Conservation (phyloP, 2,888 invertebrate species). For the Protonemura montana region DNA sequence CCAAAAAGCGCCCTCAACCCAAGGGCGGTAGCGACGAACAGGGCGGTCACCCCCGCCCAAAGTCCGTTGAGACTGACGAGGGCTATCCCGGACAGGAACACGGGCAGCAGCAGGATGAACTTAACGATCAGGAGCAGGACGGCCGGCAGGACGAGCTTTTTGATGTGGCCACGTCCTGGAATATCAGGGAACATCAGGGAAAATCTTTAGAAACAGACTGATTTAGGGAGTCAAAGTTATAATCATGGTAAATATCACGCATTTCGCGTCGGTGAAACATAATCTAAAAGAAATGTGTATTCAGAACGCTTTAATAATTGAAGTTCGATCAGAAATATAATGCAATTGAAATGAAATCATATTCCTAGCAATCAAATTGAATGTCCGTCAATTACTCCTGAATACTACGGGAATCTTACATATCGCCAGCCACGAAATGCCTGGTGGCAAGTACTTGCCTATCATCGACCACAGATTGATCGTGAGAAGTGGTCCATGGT, state of each 20-base stretch:
- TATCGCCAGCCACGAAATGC: not conserved
- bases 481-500: not conserved
- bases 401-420: no score
- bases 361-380: no score
- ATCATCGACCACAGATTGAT: not conserved
- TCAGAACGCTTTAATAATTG: no score
- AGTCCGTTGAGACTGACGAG: slow-evolving; percentile 72
- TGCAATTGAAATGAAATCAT: no score
- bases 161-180: slow-evolving; percentile 58
- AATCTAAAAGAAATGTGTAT: no score
- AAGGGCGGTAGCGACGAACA: slow-evolving; percentile 63
- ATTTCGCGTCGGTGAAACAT: no score
- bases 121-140: slow-evolving; percentile 70
- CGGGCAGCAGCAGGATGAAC: slow-evolving; percentile 67
- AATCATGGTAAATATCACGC: no score
- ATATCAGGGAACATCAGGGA: no score
- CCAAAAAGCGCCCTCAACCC: slow-evolving; percentile 50
- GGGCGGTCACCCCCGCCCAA: slow-evolving; percentile 68
- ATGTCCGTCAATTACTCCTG: no score
- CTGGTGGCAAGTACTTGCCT: not conserved
- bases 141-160: slow-evolving; percentile 69
- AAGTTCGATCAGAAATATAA: no score
- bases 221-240: no score
- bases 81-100: slow-evolving; percentile 67
- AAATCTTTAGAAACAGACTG: slow-evolving; percentile 34